Evolutionary conservation across 2,888 invertebrate genomes (phyloP).

Genomic region (Cephus sareptanus): DNA sequence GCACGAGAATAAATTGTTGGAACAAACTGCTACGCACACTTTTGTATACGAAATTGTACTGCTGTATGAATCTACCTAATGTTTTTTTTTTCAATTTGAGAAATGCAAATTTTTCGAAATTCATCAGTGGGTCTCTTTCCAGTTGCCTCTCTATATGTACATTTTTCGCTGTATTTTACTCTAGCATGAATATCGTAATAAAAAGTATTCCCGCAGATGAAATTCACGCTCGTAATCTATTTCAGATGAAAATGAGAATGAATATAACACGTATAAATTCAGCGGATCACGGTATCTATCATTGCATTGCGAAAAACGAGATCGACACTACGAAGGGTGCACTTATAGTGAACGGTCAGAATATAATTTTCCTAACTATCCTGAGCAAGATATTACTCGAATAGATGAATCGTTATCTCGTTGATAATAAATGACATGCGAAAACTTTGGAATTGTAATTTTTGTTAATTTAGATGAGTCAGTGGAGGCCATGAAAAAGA

Average conservation of each 20-base stretch:
- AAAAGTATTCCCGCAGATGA: background rate
- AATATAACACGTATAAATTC: constrained; percentile 77
- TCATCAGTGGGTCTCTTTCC: background rate
- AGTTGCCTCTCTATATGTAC: background rate
- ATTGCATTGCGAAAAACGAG: constrained; percentile 88
- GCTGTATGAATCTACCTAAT: background rate
- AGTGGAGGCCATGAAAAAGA: constrained; percentile 34
- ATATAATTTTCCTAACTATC: background rate
- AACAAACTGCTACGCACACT: background rate
- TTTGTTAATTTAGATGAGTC: constrained; percentile 32
- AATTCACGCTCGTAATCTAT: constrained; percentile 11
- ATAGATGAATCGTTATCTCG: too few relatives aligned
- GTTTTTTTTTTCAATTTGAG: background rate
- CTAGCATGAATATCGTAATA: background rate
- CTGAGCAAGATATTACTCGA: too few relatives aligned
- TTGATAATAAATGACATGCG: too few relatives aligned
- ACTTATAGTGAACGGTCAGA: constrained; percentile 73
- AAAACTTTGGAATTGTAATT: too few relatives aligned
- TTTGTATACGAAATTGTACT: background rate
- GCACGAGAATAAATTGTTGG: constrained; percentile 11
- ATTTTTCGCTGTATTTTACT: background rate
- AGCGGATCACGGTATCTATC: constrained; percentile 80
- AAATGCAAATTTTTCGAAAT: constrained; percentile 28
- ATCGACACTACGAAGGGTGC: constrained; percentile 82
- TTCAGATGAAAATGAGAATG: constrained; percentile 80